Evolutionary conservation across 2,797 vertebrate species (phyloP), one percentile per base, ranked within the genome.

Genomic region (Kryptopterus vitreolus): DNA sequence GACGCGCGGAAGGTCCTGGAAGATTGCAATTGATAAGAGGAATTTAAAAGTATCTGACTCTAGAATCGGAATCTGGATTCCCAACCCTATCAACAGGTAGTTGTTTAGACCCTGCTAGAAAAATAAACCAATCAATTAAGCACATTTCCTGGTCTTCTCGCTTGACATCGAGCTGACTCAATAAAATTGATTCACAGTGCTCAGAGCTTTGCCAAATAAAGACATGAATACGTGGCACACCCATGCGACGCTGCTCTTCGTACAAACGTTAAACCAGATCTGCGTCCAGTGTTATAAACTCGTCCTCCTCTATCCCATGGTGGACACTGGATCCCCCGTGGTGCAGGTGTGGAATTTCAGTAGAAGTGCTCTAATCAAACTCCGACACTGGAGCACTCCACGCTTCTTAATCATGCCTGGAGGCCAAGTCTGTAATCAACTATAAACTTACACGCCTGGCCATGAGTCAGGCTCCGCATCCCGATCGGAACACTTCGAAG

Each of bases 401-500:
- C 43, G 76, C 53, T 81, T 33, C 24, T 29, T 69, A 69, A 81
- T 69, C 62, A 65, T 72, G 61, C 63, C 77, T 24, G 12, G 57
- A 59, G 58, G 73, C n/a, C 68, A 77, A 3, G 53, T 33, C 33
- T 74, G 50, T 83, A 80, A 74, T 81, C 74, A 70, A 70, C 53
- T 75, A 43, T 80, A 53, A 83, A 85, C 84, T 82, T 57, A 16
- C 76, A 81, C 71, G 63, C 79, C 68, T 76, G 79, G 61, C 33
- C 16, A 18, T 77, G 83, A 78, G 80, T 84, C 81, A 82, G 33
- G 50, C 31, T 43, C 29, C n/a, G 76, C 6, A 65, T 35, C 77
- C 48, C 71, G 75, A 82, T 82, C 65, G 38, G 53, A 73, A 81
- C 48, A 59, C 61, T 24, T 16, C 13, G 12, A 3, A 22, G n/a